Evolutionary conservation across 2,888 invertebrate species (phyloP), one percentile per base, ranked within the genome.

Genomic region (Cataglyphis albicans): DNA sequence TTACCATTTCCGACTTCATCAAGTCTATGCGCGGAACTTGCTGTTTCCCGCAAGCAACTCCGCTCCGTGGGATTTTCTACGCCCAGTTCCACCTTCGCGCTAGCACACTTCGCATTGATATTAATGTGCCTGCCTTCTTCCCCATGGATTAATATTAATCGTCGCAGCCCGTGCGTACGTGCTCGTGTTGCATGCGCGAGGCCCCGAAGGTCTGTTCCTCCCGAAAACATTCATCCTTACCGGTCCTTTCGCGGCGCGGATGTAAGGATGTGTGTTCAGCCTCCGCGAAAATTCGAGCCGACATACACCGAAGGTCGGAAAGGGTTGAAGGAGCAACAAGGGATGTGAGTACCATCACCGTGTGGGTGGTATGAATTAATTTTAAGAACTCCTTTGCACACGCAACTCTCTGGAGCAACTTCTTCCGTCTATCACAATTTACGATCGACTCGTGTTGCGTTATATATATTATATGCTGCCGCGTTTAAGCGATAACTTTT

Each of bases 81-180:
- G 67, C 65, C 44, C 63, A 75, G 59, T 76, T 75, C 65, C 80
- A 38, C 41, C 57, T 74, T 64, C 41, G 59, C 32, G n/a, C 55
- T 35, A 29, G 32, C 82, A 32, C 41, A 81, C 68, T 78, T 82
- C 57, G 82, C 90, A 92, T 92, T 92, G 91, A 92, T 92, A 92
- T 92, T 92, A 92, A 92, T 92, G 91, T 86, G 48, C 48, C 48
- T 82, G 75, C 82, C 88, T 82, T 81, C 88, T 87, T 80, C 48
- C 84, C 68, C 57, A 65, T 65, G 89, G 86, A 92, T 92, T 92
- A 92, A 92, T 92, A 92, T 92, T 92, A 92, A 92, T 92, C 90
- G 89, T 82, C 81, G 65, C 82, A 73, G 59, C 32, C 29, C 85
- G 89, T 86, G 75, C 84, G 86, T 86, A 78, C 84, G 86, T 84